Evolutionary conservation across 1,140 invertebrate genomes (phyloP).

Genomic region (Hyposmocoma kahamanoa): DNA sequence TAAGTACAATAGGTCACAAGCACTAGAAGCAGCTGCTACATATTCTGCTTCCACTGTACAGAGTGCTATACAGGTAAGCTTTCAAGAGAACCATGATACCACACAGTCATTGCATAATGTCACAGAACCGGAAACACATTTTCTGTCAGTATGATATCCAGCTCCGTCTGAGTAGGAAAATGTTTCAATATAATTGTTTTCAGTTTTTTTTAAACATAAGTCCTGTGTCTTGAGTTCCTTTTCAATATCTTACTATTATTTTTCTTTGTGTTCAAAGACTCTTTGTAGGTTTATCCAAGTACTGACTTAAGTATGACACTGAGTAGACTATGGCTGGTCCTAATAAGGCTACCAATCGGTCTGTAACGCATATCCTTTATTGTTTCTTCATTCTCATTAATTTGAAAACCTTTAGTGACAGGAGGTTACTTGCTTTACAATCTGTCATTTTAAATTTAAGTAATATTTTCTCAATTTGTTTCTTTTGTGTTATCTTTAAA

Average conservation of each 20-base stretch:
- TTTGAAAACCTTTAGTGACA: not conserved
- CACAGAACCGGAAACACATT: not conserved
- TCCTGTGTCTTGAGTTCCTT: not conserved
- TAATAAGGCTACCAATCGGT: not conserved
- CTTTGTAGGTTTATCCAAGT: not conserved
- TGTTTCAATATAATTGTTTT: not conserved
- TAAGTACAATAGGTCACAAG: not conserved
- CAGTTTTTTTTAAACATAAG: not conserved
- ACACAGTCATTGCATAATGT: not conserved
- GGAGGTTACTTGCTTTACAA: constrained; percentile 15
- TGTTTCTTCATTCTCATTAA: not conserved
- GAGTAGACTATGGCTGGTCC: not conserved
- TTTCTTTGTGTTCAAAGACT: constrained; percentile 3
- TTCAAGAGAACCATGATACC: not conserved
- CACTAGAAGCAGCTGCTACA: not conserved
- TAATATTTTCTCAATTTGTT: constrained; percentile 15
- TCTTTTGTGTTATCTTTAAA: constrained; percentile 17
- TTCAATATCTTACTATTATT: constrained; percentile 11
- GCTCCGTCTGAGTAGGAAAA: not conserved
- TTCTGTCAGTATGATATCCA: not conserved
- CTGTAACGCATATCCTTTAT: not conserved
- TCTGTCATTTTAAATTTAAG: constrained; percentile 17
- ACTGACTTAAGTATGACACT: not conserved
- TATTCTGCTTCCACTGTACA: not conserved
- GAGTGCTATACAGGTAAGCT: not conserved